phyloP scores from a whole-genome alignment of 2,888 invertebrate species.

The Ceramica pisi region DNA sequence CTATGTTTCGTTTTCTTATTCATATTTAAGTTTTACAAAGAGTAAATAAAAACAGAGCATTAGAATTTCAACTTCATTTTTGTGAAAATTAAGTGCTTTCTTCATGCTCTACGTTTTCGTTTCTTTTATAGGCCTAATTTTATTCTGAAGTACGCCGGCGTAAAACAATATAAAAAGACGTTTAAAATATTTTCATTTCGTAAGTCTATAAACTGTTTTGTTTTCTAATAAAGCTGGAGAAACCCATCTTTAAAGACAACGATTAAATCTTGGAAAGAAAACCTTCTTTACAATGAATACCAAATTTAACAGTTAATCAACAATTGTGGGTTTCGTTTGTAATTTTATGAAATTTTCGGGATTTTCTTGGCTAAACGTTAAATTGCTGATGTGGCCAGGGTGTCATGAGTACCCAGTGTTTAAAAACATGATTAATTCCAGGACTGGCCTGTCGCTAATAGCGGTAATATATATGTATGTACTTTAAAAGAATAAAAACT shows the following conservation, averaged over 20 bases:
- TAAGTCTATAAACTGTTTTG: constrained; percentile 10
- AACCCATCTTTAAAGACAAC: constrained; percentile 9
- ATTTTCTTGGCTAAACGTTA: no score
- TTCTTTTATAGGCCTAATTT: background rate
- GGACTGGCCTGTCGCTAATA: no score
- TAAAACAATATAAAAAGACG: constrained; percentile 19
- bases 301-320: no score
- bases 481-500: no score
- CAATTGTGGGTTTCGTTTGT: no score
- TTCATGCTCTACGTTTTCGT: background rate
- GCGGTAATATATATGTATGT: no score
- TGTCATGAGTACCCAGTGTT: no score
- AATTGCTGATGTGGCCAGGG: no score
- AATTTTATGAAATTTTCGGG: no score
- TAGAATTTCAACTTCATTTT: background rate
- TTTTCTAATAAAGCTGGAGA: constrained; percentile 22
- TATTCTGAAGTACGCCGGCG: background rate
- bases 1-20: background rate
- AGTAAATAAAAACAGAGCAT: background rate
- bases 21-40: background rate
- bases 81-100: constrained; percentile 2
- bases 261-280: constrained; percentile 25
- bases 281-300: background rate
- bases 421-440: no score
- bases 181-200: constrained; percentile 31